phyloP scores from a whole-genome alignment of 2,797 vertebrate species.

The Tapirus indicus region DNA sequence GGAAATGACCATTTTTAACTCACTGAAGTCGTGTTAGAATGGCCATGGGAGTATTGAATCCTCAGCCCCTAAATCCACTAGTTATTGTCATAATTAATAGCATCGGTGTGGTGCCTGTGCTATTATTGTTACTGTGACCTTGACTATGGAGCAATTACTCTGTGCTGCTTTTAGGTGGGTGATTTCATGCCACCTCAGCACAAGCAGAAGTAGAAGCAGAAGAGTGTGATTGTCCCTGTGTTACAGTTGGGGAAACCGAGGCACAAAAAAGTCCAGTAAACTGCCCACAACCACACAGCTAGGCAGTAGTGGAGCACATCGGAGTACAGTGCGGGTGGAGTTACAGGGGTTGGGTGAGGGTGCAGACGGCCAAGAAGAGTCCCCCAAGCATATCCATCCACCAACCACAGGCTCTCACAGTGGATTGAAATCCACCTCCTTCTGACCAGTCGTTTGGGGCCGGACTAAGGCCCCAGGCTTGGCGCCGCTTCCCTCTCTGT shows the following conservation, averaged over 20 bases:
- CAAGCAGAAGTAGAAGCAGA: not conserved
- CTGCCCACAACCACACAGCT: not conserved
- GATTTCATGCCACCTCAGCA: not conserved
- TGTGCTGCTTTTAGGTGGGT: not conserved
- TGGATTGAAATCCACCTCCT: not conserved
- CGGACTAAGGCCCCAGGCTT: not conserved
- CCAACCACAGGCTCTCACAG: not conserved
- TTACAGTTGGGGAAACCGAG: not conserved
- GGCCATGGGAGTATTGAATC: accelerated
- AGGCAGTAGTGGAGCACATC: not conserved
- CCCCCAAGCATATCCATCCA: not conserved
- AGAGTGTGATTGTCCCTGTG: not conserved
- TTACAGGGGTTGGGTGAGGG: accelerated
- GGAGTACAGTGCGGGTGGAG: not conserved
- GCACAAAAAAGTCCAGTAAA: not conserved
- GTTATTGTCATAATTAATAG: not conserved
- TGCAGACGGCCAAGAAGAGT: not conserved
- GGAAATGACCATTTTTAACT: no score
- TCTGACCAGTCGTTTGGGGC: not conserved
- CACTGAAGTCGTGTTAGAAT: not conserved
- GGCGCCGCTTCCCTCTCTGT: not conserved
- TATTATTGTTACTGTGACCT: accelerated
- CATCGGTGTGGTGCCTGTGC: not conserved
- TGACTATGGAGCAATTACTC: not conserved
- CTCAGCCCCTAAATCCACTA: not conserved